Conservation (phyloP, 2,888 invertebrate genomes). For the Octonoba sinensis region DNA sequence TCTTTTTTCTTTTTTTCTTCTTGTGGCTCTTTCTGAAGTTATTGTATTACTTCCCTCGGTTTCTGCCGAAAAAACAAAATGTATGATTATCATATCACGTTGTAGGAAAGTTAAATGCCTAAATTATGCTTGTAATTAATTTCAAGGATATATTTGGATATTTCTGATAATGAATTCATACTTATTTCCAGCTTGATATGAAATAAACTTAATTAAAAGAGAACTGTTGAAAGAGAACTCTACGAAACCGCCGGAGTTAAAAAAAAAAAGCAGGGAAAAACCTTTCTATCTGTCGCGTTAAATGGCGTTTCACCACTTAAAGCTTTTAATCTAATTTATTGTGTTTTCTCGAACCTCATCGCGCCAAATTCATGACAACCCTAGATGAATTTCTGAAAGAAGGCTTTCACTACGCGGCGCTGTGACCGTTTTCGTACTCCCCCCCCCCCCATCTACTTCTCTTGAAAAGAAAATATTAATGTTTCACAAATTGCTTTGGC, state of each 20-base stretch:
- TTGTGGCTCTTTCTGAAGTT: too few species aligned
- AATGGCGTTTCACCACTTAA: slow-evolving; percentile 32
- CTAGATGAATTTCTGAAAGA: slow-evolving; percentile 60
- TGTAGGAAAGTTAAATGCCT: too few species aligned
- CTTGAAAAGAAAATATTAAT: slow-evolving; percentile 36
- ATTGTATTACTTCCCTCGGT: too few species aligned
- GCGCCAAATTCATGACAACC: slow-evolving; percentile 66
- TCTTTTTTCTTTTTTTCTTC: too few species aligned
- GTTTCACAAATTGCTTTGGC: slow-evolving; percentile 24
- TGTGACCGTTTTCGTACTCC: slow-evolving; percentile 61
- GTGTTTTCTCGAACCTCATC: slow-evolving; percentile 29
- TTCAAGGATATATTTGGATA: too few species aligned
- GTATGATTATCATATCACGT: too few species aligned
- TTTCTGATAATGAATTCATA: too few species aligned
- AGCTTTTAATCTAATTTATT: slow-evolving; percentile 48
- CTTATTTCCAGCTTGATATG: too few species aligned
- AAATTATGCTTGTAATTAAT: too few species aligned
- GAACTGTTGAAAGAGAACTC: too few species aligned
- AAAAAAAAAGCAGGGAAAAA: slow-evolving; percentile 3
- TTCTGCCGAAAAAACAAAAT: too few species aligned
- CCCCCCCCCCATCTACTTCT: slow-evolving; percentile 3
- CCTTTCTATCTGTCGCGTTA: slow-evolving; percentile 23
- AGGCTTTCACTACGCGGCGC: slow-evolving; percentile 32
- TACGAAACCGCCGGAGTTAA: neutral
- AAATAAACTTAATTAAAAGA: too few species aligned